phyloP scores from a whole-genome alignment of 2,888 invertebrate genomes.

The Caenorhabditis drosophilae region DNA sequence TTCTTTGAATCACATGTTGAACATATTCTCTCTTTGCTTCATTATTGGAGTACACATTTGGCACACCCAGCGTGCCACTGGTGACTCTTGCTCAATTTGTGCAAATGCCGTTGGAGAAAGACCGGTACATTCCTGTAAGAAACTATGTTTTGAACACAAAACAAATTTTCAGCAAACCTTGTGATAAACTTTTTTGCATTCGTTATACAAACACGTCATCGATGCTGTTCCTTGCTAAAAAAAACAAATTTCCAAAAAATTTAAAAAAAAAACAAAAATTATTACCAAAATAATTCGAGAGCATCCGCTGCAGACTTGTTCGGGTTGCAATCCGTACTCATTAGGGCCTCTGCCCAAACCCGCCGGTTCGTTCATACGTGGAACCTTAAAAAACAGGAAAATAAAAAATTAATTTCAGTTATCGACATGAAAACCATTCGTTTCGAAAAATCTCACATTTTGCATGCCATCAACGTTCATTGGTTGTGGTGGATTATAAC shows the following conservation, averaged over 20 bases:
- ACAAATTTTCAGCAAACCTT: conserved; percentile 2
- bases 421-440: too few species aligned
- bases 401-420: too few species aligned
- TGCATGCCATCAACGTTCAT: too few species aligned
- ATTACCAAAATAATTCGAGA: neutral
- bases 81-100: neutral
- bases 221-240: conserved; percentile 27
- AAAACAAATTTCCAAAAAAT: neutral
- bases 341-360: neutral
- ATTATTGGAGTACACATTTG: neutral
- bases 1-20: too few species aligned
- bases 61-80: conserved; percentile 4
- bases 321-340: neutral
- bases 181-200: conserved; percentile 35
- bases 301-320: conserved; percentile 1
- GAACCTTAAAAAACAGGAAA: conserved; percentile 1
- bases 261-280: too few species aligned
- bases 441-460: too few species aligned
- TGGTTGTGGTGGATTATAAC: too few species aligned
- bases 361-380: neutral
- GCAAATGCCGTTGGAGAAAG: neutral
- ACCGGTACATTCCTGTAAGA: conserved; percentile 5
- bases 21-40: conserved; percentile 1
- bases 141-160: neutral
- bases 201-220: conserved; percentile 32